Evolutionary conservation across 1,140 invertebrate genomes (phyloP).

Genomic region (Brachionus rotundiformis): DNA sequence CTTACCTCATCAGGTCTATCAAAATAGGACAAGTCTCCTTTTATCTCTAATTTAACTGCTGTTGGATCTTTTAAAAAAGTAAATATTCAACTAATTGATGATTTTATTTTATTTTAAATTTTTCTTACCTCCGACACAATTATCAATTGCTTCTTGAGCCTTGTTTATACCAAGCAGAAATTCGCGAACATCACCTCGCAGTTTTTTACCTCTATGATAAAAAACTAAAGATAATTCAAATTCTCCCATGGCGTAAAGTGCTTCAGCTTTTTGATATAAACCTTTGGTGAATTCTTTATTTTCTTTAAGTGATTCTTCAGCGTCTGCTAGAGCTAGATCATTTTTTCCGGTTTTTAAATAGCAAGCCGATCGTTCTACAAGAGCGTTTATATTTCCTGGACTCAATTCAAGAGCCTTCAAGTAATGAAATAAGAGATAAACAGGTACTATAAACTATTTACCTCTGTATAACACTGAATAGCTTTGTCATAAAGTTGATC

Average conservation of each 20-base stretch:
- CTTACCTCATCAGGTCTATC: slow-evolving; percentile 61
- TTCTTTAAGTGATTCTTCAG: slow-evolving; percentile 75
- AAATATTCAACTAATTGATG: neutral
- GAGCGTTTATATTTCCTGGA: slow-evolving; percentile 77
- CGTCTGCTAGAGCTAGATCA: slow-evolving; percentile 77
- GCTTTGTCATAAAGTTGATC: slow-evolving; percentile 53
- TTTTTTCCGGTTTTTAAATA: slow-evolving; percentile 83
- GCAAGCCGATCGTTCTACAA: slow-evolving; percentile 84
- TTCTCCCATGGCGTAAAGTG: slow-evolving; percentile 83
- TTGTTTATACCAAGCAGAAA: slow-evolving; percentile 89
- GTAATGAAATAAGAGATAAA: too few relatives aligned
- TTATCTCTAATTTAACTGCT: slow-evolving; percentile 59
- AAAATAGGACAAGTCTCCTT: slow-evolving; percentile 62
- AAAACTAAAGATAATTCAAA: slow-evolving; percentile 89
- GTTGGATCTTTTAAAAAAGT: slow-evolving; percentile 56
- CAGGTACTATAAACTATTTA: too few relatives aligned
- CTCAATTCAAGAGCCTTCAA: slow-evolving; percentile 72
- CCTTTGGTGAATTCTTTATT: slow-evolving; percentile 76
- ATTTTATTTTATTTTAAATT: neutral
- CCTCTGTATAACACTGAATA: slow-evolving; percentile 57
- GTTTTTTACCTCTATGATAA: slow-evolving; percentile 80
- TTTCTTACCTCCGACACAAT: slow-evolving; percentile 76
- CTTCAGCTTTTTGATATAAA: slow-evolving; percentile 87
- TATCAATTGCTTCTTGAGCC: slow-evolving; percentile 87
- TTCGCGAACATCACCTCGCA: slow-evolving; percentile 79